Evolutionary conservation across 2,888 invertebrate species (phyloP).

Genomic region (Bruchidius siliquastri): DNA sequence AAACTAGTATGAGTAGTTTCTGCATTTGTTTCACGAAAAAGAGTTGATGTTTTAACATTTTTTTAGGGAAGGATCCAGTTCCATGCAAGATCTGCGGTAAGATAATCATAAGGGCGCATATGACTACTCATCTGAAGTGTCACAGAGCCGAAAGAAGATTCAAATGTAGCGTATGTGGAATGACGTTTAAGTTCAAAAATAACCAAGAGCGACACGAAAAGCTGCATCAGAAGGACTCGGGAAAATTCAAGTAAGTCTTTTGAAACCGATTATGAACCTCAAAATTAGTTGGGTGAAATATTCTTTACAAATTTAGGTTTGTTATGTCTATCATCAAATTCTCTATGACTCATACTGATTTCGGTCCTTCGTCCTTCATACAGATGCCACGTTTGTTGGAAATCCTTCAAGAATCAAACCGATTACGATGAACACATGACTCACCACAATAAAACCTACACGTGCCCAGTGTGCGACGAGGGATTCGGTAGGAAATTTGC

Average conservation of each 20-base stretch:
- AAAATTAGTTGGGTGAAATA: no score
- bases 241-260: not conserved
- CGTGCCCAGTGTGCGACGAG: not conserved
- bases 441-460: not conserved
- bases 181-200: not conserved
- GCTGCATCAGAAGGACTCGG: not conserved
- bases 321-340: no score
- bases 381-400: not conserved
- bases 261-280: no score
- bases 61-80: not conserved
- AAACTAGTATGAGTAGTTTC: no score
- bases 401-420: not conserved
- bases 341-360: no score
- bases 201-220: not conserved
- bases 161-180: not conserved
- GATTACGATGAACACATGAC: not conserved
- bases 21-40: no score
- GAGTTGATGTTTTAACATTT: no score
- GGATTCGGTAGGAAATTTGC: not conserved
- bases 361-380: not conserved
- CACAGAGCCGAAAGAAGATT: not conserved
- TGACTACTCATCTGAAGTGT: not conserved
- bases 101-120: not conserved
- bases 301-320: no score
- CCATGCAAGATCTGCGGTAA: not conserved